These are phyloP conservation scores for Polietes domitor DNA, from an alignment of 2,888 invertebrate species.

Conservation along the genomic window DNA sequence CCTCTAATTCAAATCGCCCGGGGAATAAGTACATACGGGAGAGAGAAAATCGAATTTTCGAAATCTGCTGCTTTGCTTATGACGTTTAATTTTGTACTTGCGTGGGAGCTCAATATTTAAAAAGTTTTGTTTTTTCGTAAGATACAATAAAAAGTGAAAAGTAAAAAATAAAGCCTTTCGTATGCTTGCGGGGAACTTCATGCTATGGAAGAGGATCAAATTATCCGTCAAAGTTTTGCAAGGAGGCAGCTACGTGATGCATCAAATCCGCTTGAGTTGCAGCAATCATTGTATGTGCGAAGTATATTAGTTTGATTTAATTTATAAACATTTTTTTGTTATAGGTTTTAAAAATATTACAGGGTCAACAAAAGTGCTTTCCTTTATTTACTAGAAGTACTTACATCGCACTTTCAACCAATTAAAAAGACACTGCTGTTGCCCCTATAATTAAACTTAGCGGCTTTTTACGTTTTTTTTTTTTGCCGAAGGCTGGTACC, in stretches of 20 bases:
- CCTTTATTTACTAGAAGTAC: slow-evolving; percentile 17
- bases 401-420: slow-evolving; percentile 6
- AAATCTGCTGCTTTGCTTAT: too few species aligned
- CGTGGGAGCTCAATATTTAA: too few species aligned
- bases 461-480: slow-evolving; percentile 28
- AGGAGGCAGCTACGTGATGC: slow-evolving; percentile 35
- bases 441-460: slow-evolving; percentile 1
- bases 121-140: too few species aligned
- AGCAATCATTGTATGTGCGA: slow-evolving; percentile 21
- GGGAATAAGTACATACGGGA: too few species aligned
- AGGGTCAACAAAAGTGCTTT: slow-evolving; percentile 6
- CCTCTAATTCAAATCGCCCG: too few species aligned
- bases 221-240: not conserved
- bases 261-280: slow-evolving; percentile 42
- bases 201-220: not conserved
- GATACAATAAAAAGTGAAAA: too few species aligned
- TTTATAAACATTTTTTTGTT: not conserved
- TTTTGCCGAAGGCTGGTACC: slow-evolving; percentile 30
- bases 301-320: not conserved
- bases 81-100: too few species aligned
- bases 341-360: slow-evolving; percentile 43
- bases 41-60: too few species aligned
- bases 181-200: too few species aligned
- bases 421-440: not conserved
- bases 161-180: too few species aligned